Evolutionary conservation across 2,797 vertebrate genomes (phyloP).

Genomic region (Tinamus major): DNA sequence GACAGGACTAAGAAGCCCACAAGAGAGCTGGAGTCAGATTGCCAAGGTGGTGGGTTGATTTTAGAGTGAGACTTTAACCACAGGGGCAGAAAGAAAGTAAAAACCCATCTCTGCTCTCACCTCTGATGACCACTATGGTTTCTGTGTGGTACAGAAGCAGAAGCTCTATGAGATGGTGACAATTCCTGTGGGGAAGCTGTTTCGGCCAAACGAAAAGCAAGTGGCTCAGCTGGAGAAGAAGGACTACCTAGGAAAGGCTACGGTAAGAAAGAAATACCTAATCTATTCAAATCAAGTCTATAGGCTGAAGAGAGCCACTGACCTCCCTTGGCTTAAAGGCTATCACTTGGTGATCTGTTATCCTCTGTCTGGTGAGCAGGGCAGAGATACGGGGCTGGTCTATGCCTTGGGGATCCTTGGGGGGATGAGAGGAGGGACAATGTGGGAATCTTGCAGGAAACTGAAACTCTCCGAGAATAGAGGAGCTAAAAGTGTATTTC

Average conservation of each 20-base stretch:
- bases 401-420: not conserved
- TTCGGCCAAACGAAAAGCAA: slow-evolving; percentile 92
- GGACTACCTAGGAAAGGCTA: slow-evolving; percentile 96
- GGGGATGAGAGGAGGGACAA: not conserved
- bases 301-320: not conserved
- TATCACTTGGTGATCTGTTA: not conserved
- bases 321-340: not conserved
- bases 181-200: slow-evolving; percentile 85
- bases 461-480: not conserved
- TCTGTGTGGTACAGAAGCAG: slow-evolving; percentile 86
- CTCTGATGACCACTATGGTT: not conserved
- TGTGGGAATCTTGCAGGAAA: accelerated
- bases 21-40: not conserved
- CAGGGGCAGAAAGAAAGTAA: not conserved
- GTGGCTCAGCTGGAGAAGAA: slow-evolving; percentile 96
- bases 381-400: accelerated
- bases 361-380: not conserved
- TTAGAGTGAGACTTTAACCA: not conserved
- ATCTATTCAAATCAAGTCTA: not conserved
- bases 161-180: slow-evolving; percentile 85
- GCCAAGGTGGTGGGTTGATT: not conserved
- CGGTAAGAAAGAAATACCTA: slow-evolving; percentile 77
- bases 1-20: accelerated
- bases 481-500: not conserved
- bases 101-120: not conserved